A percentile compares a stretch with the other conserved stretches of the same genome.
Conservation (phyloP, 2,113 vertebrate genomes). For the Egretta garzetta region DNA sequence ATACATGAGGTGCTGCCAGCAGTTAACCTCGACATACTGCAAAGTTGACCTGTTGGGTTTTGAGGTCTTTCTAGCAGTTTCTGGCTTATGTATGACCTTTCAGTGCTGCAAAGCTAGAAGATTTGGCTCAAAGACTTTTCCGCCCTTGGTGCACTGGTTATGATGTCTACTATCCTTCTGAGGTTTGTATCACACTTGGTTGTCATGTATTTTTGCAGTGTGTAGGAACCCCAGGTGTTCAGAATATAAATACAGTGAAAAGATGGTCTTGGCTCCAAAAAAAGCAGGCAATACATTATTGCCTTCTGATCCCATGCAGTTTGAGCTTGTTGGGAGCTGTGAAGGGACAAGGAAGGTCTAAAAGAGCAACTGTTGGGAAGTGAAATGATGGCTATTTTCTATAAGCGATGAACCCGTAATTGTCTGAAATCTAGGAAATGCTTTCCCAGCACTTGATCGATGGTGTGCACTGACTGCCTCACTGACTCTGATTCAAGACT, state of each 20-base stretch:
- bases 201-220: neutral
- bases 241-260: neutral
- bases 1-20: neutral
- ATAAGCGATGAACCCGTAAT: neutral
- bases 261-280: neutral
- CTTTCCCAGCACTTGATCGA: neutral
- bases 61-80: neutral
- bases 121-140: neutral
- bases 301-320: neutral
- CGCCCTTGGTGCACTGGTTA: neutral
- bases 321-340: neutral
- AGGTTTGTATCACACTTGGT: neutral
- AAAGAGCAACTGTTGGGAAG: neutral
- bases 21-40: neutral
- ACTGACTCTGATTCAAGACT: neutral
- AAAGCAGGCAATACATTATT: neutral
- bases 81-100: neutral
- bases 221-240: neutral
- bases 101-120: neutral
- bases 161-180: neutral
- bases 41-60: neutral
- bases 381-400: neutral
- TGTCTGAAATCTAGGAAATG: neutral
- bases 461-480: neutral
- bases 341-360: neutral